Base-by-base conservation (phyloP, 2,797 vertebrate genomes). In the Phalanger gymnotis region DNA sequence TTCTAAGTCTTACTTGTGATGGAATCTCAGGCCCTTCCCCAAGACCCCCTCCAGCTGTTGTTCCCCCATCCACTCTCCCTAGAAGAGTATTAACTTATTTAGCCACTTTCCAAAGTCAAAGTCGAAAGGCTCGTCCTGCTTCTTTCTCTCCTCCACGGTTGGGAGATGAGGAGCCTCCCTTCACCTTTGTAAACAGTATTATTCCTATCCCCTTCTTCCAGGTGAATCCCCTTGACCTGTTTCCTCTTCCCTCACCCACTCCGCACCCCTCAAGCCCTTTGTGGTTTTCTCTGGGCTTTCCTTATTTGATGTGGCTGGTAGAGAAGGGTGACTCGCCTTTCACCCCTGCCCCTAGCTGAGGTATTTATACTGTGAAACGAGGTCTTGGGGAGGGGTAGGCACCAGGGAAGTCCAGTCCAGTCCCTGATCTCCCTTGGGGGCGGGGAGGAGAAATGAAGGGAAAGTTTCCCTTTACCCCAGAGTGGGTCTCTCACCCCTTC, bases 321-420 rank as follows among this genome's bases (percentile, higher is more conserved):
- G 96, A 90, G 95, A 66, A 66, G 34, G 61, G 34, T 66, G 61
- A 66, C 34, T 66, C 61, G 19, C 61, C 94, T 95, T 95, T 91
- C 94, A 94, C 31, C 95, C 94, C 54, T 54, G 66, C 93, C 94
- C 96, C 94, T 90, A 52, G 95, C 97, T 92, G 95, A 96, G 95
- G 96, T 58, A 95, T 93, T 97, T 97, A 98, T 97, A 98, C 98
- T 98, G 98, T 98, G 97, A 97, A 97, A 96, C 73, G 96, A 96
- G 92, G 94, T 91, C 92, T 97, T 58, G 53, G 53, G 51, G 89
- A 22, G 14, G 30, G 54, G 66, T 81, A 40, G 66, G 66, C n/a
- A 81, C 66, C 3, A 34, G 58, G 31, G 58, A n/a, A 58, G 92
- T 25, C 31, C 58, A 47, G 57, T 9, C 9, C 51, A 19, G 47